Evolutionary conservation across 37 sponge, comb jelly and placozoan species (phyloP).

Genomic region (Aplysina aerophoba): DNA sequence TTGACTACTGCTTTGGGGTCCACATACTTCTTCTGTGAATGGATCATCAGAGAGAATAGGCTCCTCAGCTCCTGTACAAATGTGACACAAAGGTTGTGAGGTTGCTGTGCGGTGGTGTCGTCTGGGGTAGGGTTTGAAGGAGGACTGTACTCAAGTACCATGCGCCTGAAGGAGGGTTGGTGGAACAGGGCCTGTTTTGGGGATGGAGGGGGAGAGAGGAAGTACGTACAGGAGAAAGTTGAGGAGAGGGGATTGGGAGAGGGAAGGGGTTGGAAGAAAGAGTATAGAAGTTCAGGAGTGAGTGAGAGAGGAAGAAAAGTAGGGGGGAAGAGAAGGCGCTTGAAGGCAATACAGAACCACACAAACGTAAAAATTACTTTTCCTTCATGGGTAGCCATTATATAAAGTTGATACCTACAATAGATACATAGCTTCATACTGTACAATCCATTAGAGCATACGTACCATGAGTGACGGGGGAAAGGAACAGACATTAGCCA

Average conservation of each 20-base stretch:
- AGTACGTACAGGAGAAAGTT: neutral
- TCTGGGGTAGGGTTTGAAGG: conserved; percentile 15
- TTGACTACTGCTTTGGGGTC: conserved; percentile 63
- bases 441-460: too few relatives aligned
- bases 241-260: too few relatives aligned
- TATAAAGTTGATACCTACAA: too few relatives aligned
- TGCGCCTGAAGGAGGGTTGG: conserved; percentile 49
- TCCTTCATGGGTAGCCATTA: too few relatives aligned
- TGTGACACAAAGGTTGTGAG: conserved; percentile 47
- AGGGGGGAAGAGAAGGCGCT: conserved; percentile 22
- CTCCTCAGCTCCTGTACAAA: conserved; percentile 72
- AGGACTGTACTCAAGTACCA: conserved; percentile 47
- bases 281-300: neutral
- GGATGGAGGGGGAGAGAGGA: neutral
- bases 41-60: conserved; percentile 68
- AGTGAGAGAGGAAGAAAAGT: conserved; percentile 17
- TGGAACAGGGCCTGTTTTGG: conserved; percentile 67
- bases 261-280: neutral
- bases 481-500: neutral
- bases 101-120: neutral
- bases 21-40: conserved; percentile 52
- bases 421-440: too few relatives aligned
- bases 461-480: conserved; percentile 5
- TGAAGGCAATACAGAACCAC: too few relatives aligned
- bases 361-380: too few relatives aligned